These are phyloP conservation scores for Cervus canadensis DNA, from an alignment of 2,113 vertebrate genomes.

Conservation along the genomic window DNA sequence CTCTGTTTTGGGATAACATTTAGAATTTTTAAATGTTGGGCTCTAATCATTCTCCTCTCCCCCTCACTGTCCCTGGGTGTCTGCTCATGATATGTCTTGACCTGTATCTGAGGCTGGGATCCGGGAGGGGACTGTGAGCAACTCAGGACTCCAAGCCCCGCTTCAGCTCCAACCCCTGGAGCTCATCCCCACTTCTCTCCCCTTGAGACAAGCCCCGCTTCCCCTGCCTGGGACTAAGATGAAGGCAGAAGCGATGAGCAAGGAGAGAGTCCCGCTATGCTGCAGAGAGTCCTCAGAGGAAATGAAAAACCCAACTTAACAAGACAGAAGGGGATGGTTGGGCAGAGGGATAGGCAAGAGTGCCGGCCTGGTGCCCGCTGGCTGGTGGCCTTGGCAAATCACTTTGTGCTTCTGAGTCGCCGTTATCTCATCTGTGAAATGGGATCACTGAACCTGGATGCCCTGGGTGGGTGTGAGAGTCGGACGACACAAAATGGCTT, in stretches of 20 bases:
- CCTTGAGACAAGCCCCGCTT: not conserved
- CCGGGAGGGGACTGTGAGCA: no score
- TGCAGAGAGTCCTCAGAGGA: not conserved
- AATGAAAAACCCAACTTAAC: not conserved
- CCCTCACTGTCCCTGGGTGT: not conserved
- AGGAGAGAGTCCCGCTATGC: not conserved
- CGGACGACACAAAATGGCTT: fast-evolving
- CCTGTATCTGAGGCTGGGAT: not conserved
- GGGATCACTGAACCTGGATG: not conserved
- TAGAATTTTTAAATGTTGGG: not conserved
- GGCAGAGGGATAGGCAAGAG: not conserved
- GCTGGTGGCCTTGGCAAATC: not conserved
- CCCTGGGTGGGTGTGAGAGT: not conserved
- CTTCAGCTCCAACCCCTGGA: not conserved
- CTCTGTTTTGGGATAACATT: not conserved
- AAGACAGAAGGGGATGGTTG: not conserved
- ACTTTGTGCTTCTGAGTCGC: not conserved
- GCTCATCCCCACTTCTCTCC: not conserved
- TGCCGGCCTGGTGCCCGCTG: not conserved
- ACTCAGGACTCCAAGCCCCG: not conserved
- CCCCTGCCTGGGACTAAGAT: not conserved
- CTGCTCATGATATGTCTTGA: not conserved
- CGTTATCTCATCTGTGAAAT: not conserved
- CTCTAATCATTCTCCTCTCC: not conserved
- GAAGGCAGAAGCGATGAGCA: not conserved